These are phyloP conservation scores for Brachylomia viminalis DNA, from an alignment of 2,888 invertebrate species.

Conservation along the genomic window DNA sequence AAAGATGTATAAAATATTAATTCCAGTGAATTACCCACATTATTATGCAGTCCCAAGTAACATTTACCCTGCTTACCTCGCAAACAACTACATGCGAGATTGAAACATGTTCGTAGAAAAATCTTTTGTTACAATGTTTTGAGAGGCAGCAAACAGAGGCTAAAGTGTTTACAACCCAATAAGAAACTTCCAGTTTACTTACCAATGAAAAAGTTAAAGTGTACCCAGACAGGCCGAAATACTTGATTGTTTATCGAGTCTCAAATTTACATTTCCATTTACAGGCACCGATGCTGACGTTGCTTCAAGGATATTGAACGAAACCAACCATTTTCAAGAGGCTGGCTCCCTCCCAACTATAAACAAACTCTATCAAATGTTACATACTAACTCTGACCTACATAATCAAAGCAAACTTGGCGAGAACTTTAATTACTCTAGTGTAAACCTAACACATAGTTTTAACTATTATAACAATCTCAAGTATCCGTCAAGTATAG, in stretches of 20 bases:
- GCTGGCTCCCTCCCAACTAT: constrained; percentile 79
- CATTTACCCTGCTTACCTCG: background rate
- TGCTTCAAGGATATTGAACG: constrained; percentile 76
- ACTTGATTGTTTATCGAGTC: constrained; percentile 59
- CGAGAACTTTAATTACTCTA: constrained; percentile 77
- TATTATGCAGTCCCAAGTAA: too few relatives aligned
- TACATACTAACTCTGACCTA: constrained; percentile 76
- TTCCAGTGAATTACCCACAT: background rate
- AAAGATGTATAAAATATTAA: background rate
- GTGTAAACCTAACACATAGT: constrained; percentile 73
- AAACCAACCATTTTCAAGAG: constrained; percentile 71
- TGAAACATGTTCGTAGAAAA: constrained; percentile 23
- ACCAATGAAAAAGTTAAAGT: constrained; percentile 37
- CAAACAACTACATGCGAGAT: constrained; percentile 14
- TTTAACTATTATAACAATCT: constrained; percentile 72
- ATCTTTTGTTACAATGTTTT: constrained; percentile 34
- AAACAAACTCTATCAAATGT: constrained; percentile 87
- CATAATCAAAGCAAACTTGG: constrained; percentile 76
- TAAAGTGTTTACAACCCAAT: constrained; percentile 32
- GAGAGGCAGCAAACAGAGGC: constrained; percentile 36
- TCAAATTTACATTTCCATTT: constrained; percentile 71
- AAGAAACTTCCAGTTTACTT: constrained; percentile 47
- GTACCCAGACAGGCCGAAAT: constrained; percentile 41
- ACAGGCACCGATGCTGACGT: constrained; percentile 85
- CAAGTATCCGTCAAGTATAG: constrained; percentile 62